Percentiles rank a stretch among this genome's conserved stretches.
phyloP scores from a whole-genome alignment of 2,888 invertebrate species.

The Lymantria dispar region DNA sequence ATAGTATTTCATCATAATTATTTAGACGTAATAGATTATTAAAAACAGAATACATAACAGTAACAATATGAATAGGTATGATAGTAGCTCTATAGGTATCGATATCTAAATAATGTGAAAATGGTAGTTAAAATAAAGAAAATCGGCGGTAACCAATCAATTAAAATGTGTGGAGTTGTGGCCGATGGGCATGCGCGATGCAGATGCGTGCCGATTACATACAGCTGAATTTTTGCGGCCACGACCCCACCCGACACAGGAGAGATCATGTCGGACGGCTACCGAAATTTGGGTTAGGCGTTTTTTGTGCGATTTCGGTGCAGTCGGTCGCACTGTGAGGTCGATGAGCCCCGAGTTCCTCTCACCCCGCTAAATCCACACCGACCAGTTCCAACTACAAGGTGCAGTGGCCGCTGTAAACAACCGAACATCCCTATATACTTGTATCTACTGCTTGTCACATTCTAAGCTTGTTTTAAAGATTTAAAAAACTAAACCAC shows the following conservation, averaged over 20 bases:
- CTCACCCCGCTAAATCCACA: conserved; percentile 38
- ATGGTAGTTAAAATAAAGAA: conserved; percentile 2
- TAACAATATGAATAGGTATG: no score
- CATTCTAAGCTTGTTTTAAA: conserved; percentile 46
- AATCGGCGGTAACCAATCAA: conserved; percentile 27
- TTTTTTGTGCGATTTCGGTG: conserved; percentile 67
- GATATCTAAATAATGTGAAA: background rate
- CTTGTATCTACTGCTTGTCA: conserved; percentile 76
- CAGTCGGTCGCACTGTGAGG: conserved; percentile 56
- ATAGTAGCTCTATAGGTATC: background rate
- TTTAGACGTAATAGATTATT: no score
- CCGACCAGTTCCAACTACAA: conserved; percentile 75
- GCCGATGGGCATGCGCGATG: conserved; percentile 25
- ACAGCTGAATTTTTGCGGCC: conserved; percentile 43
- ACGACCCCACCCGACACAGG: conserved; percentile 36
- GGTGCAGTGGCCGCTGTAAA: conserved; percentile 69
- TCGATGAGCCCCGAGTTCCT: conserved; percentile 65
- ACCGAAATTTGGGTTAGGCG: conserved; percentile 77
- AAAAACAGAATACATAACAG: no score
- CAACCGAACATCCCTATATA: conserved; percentile 72
- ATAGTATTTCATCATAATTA: no score
- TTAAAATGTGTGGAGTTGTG: conserved; percentile 16
- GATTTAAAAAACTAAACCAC: no score
- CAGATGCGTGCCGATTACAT: conserved; percentile 63
- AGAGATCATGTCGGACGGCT: conserved; percentile 71